Conservation (phyloP, 2,888 invertebrate species). For the Sepioteuthis lessoniana region DNA sequence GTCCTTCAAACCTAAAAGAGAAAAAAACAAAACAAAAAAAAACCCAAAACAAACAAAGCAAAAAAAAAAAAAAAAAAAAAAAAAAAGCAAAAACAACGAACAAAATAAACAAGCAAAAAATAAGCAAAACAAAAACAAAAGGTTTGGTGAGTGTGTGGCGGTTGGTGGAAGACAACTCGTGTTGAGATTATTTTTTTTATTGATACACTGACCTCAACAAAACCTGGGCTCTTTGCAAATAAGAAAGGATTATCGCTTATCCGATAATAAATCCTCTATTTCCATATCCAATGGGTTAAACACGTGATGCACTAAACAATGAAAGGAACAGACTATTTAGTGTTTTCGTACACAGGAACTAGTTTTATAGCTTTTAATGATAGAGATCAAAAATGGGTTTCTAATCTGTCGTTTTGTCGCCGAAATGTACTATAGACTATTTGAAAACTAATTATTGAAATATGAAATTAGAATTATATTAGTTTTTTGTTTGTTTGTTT, state of each 20-base stretch:
- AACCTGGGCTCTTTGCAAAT: background rate
- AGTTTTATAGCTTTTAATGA: too few species aligned
- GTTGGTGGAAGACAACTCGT: background rate
- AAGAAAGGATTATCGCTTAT: background rate
- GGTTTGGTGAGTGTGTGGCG: background rate
- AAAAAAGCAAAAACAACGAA: too few species aligned
- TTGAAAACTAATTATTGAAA: too few species aligned
- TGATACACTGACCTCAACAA: constrained; percentile 11
- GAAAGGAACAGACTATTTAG: background rate
- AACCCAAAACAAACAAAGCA: too few species aligned
- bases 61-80: too few species aligned
- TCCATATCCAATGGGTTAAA: background rate
- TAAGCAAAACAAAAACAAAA: too few species aligned
- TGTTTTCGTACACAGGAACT: background rate
- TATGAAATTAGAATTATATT: too few species aligned
- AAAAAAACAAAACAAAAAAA: too few species aligned
- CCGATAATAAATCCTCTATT: background rate
- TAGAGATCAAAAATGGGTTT: too few species aligned
- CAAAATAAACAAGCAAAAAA: too few species aligned
- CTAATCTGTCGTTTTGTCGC: background rate
- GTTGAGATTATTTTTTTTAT: background rate
- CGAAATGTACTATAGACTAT: background rate
- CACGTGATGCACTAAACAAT: background rate
- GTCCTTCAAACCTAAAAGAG: too few species aligned
- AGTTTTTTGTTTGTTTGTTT: too few species aligned